Evolutionary conservation across 2,797 vertebrate species (phyloP).

Genomic region (Hoplostethus atlanticus): DNA sequence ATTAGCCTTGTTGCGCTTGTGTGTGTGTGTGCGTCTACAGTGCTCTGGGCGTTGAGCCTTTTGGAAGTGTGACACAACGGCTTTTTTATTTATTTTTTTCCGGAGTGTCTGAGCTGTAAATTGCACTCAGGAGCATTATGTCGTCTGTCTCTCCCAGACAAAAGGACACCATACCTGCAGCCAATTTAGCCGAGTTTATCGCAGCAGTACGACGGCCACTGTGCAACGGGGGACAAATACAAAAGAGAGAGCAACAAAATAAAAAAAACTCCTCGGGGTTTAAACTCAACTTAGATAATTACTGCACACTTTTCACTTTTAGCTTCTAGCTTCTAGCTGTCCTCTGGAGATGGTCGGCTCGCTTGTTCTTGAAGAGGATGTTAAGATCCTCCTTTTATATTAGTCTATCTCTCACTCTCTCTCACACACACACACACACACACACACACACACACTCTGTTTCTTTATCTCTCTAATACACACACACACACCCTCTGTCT

Average conservation of each 20-base stretch:
- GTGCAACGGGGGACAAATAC: constrained; percentile 5
- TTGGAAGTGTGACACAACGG: constrained; percentile 39
- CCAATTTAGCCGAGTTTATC: constrained; percentile 64
- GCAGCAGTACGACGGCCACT: constrained; percentile 49
- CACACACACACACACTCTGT: background rate
- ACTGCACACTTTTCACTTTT: constrained; percentile 28
- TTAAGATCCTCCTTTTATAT: constrained; percentile 9
- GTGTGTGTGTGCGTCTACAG: constrained; percentile 6
- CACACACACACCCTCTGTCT: background rate
- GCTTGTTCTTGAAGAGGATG: constrained; percentile 18
- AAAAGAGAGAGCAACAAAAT: background rate
- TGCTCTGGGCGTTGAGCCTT: constrained; percentile 28
- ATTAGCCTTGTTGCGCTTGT: constrained; percentile 9
- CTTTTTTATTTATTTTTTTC: constrained; percentile 1
- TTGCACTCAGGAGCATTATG: constrained; percentile 67
- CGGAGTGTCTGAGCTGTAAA: constrained; percentile 51
- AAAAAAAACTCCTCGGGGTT: constrained; percentile 42
- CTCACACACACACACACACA: constrained; percentile 15
- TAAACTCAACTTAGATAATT: constrained; percentile 58
- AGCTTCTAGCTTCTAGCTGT: constrained; percentile 29
- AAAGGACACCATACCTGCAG: constrained; percentile 48
- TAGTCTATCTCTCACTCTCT: constrained; percentile 33
- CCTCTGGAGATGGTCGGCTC: constrained; percentile 33
- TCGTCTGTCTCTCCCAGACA: constrained; percentile 52
- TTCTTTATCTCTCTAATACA: constrained; percentile 24